Percentiles rank a stretch among this genome's conserved stretches.
Evolutionary conservation across 2,113 vertebrate species (phyloP).

Genomic region (Aplodontia rufa): DNA sequence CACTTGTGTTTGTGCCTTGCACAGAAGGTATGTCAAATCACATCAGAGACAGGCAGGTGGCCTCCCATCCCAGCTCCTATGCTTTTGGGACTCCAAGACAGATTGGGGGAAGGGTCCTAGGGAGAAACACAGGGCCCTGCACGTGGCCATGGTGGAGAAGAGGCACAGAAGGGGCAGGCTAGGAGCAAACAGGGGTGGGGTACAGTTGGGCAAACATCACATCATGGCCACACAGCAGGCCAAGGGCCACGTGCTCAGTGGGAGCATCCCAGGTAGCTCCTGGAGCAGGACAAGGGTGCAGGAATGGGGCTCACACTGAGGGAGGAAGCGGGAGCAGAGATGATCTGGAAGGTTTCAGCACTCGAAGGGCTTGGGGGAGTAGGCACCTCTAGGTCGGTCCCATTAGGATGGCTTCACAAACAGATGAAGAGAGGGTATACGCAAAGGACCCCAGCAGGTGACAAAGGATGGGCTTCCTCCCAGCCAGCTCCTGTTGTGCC

Average conservation of each 20-base stretch:
- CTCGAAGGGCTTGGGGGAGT: not conserved
- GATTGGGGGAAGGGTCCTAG: too few relatives aligned
- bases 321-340: not conserved
- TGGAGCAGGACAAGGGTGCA: not conserved
- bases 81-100: not conserved
- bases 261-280: fast-evolving
- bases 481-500: too few relatives aligned
- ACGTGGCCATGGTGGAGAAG: fast-evolving
- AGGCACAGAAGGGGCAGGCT: fast-evolving
- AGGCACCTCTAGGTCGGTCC: not conserved
- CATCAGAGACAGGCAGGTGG: not conserved
- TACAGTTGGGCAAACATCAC: fast-evolving
- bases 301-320: not conserved
- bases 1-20: not conserved
- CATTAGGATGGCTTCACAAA: not conserved
- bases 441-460: not conserved
- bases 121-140: not conserved
- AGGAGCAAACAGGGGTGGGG: not conserved
- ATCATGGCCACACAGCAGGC: not conserved
- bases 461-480: too few relatives aligned
- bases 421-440: fast-evolving
- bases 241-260: not conserved
- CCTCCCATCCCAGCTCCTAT: not conserved
- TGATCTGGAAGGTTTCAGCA: not conserved
- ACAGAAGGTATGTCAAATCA: fast-evolving